These are phyloP conservation scores for Phlogophora meticulosa DNA, from an alignment of 2,888 invertebrate species.

Conservation along the genomic window DNA sequence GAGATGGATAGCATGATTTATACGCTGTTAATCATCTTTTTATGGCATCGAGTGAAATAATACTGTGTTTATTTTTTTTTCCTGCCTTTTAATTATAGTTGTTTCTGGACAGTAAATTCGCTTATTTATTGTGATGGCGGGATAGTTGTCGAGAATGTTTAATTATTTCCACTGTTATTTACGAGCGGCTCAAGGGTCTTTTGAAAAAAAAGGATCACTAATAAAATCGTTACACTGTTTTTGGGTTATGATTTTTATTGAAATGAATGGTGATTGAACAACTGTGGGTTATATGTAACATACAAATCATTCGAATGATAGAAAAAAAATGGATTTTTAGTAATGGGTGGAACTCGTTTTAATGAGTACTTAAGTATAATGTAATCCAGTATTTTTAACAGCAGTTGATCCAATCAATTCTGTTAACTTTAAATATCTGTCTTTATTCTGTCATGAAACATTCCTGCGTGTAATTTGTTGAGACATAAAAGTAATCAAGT, in stretches of 20 bases:
- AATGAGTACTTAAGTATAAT: conserved; percentile 20
- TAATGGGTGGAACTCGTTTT: conserved; percentile 31
- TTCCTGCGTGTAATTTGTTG: conserved; percentile 46
- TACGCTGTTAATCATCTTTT: conserved; percentile 81
- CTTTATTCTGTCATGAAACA: conserved; percentile 23
- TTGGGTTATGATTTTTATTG: conserved; percentile 58
- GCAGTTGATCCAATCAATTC: conserved; percentile 25
- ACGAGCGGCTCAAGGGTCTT: conserved; percentile 51
- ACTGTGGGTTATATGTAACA: conserved; percentile 52
- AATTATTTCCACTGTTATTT: conserved; percentile 63
- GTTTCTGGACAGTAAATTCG: conserved; percentile 67
- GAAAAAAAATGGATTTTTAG: conserved; percentile 33
- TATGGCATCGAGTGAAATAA: conserved; percentile 75
- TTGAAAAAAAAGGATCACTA: conserved; percentile 60
- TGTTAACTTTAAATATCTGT: conserved; percentile 10
- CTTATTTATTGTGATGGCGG: conserved; percentile 65
- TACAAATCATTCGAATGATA: conserved; percentile 54
- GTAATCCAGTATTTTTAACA: conserved; percentile 24
- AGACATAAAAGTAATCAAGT: conserved; percentile 42
- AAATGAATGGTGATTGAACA: conserved; percentile 61
- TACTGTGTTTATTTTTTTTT: conserved; percentile 68
- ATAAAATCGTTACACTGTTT: conserved; percentile 59
- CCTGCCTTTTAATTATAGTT: conserved; percentile 70
- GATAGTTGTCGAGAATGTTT: conserved; percentile 64
- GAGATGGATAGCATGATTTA: conserved; percentile 84